These are phyloP conservation scores for Monochamus saltuarius DNA, from an alignment of 1,140 invertebrate genomes.

Conservation along the genomic window DNA sequence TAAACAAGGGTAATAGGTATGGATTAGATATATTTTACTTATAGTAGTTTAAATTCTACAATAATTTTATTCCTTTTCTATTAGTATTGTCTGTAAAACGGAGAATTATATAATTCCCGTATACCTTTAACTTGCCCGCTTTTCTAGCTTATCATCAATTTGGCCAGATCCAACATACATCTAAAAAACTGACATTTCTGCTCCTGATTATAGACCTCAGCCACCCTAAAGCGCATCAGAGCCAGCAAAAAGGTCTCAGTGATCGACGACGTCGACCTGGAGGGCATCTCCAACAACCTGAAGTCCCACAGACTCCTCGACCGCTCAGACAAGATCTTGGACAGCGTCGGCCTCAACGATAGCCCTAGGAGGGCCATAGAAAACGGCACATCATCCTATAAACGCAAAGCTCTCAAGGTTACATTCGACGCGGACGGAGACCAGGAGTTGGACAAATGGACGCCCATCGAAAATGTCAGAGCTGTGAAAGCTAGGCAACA, in stretches of 20 bases:
- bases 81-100: too few species aligned
- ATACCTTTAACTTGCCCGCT: too few species aligned
- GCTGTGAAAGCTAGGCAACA: slow-evolving; percentile 38
- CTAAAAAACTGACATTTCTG: background rate
- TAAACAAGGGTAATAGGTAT: too few species aligned
- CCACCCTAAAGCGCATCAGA: slow-evolving; percentile 50
- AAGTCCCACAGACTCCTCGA: slow-evolving; percentile 57
- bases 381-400: slow-evolving; percentile 47
- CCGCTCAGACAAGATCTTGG: slow-evolving; percentile 60
- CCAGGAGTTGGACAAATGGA: slow-evolving; percentile 56
- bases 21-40: too few species aligned
- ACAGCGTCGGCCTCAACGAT: slow-evolving; percentile 57
- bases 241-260: slow-evolving; percentile 58
- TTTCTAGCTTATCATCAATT: too few species aligned
- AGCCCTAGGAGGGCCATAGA: slow-evolving; percentile 50
- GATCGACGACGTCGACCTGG: slow-evolving; percentile 59
- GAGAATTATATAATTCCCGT: too few species aligned
- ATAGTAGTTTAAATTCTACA: too few species aligned
- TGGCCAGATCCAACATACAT: too few species aligned
- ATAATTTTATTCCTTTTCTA: too few species aligned
- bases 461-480: slow-evolving; percentile 54
- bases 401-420: slow-evolving; percentile 56
- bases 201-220: slow-evolving; percentile 42
- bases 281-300: slow-evolving; percentile 56
- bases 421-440: slow-evolving; percentile 47